phyloP scores from a whole-genome alignment of 2,888 invertebrate species.

The Lithosia quadra region DNA sequence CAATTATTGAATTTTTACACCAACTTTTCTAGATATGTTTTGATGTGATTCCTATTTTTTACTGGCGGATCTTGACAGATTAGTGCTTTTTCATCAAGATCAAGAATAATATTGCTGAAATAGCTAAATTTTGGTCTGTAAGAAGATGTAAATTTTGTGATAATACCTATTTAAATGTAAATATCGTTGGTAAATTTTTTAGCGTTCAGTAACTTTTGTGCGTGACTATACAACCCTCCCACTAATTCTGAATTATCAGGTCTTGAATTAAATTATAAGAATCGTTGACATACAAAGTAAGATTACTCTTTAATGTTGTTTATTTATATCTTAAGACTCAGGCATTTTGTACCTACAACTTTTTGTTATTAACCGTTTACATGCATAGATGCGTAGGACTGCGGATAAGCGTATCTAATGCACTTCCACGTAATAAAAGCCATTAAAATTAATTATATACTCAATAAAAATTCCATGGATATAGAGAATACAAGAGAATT shows the following conservation, averaged over 20 bases:
- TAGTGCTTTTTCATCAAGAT: background rate
- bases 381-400: background rate
- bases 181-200: too few species aligned
- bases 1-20: too few species aligned
- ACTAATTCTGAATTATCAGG: background rate
- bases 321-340: background rate
- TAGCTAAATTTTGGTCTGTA: too few species aligned
- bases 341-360: too few species aligned
- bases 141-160: too few species aligned
- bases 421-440: slow-evolving; percentile 37
- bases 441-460: slow-evolving; percentile 36
- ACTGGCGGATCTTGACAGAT: too few species aligned
- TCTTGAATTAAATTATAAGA: background rate
- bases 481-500: too few species aligned
- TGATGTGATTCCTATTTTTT: too few species aligned
- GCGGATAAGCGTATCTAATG: slow-evolving; percentile 35
- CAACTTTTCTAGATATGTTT: too few species aligned
- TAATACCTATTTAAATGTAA: too few species aligned
- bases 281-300: background rate
- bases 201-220: too few species aligned
- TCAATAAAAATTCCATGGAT: slow-evolving; percentile 30
- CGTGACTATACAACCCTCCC: background rate
- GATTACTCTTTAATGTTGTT: background rate
- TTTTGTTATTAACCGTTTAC: background rate
- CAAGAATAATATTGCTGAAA: too few species aligned